Evolutionary conservation across 92 coral and sea anemone species (phyloP), one percentile per base, ranked within the genome.

Genomic region (Porites divaricata): DNA sequence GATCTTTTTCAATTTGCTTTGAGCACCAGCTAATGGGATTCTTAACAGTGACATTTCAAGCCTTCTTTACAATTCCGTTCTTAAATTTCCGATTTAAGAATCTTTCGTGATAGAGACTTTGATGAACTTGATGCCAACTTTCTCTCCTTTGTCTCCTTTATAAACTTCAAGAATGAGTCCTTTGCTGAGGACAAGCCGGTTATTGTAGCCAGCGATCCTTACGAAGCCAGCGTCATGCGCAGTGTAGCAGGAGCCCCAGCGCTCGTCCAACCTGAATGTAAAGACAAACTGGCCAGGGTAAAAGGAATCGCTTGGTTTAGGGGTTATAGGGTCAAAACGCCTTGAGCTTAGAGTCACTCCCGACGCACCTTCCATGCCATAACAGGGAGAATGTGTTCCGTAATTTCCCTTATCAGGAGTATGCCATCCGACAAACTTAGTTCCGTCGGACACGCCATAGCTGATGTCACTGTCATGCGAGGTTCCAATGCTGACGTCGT

Each of bases 211-310:
- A 48, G 62, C 80, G 11, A 66, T 51, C 41, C 74, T 76, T 11
- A 57, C 72, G 20, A 77, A 77, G 6, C 91, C 91, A 11, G 75
- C 91, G 76, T 88, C 88, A 26, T 88, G 91, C 23, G 80, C 59
- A 23, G 88, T 88, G 76, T 83, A 88, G 45, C 91, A 88, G 26
- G 87, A 81, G 8, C 87, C 91, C 91, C 91, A 83, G 70, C 80
- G 88, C 17, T 76, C 91, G 71, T 59, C 41, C 56, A 85, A 41
- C 68, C 71, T 88, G n/a, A 88, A 56, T 1, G 84, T 88, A 3
- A 68, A 66, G 54, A 58, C 85, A 9, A 75, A 56, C 67, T 78
- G 85, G 8, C 85, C 80, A 1, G 89, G 80, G 61, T 63, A 86
- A 45, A 45, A 70, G 2, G 54, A 52, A 57, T 81, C 89, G 9